Percentiles rank a stretch among this genome's conserved stretches.
Evolutionary conservation across 2,888 invertebrate species (phyloP).

Genomic region (Pteria penguin): DNA sequence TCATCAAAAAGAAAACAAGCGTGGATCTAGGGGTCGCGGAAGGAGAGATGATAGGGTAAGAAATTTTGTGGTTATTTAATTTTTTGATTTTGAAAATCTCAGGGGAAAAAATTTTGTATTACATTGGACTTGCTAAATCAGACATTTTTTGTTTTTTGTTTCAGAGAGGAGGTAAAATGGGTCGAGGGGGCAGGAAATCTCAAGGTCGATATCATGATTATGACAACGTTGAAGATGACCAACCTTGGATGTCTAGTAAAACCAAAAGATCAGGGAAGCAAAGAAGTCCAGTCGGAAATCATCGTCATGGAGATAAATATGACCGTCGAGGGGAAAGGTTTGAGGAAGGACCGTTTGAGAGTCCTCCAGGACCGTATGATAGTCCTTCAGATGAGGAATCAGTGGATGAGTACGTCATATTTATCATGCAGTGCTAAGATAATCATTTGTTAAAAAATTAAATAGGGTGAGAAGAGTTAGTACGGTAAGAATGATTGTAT

Average conservation of each 20-base stretch:
- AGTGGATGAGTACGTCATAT: constrained; percentile 28
- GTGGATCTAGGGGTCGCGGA: constrained; percentile 49
- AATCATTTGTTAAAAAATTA: too few relatives aligned
- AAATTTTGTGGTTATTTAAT: background rate
- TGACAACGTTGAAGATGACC: constrained; percentile 65
- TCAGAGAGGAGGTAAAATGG: background rate
- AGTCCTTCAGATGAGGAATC: constrained; percentile 73
- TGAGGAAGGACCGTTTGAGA: constrained; percentile 52
- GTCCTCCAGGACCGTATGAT: constrained; percentile 75
- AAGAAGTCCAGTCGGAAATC: constrained; percentile 7
- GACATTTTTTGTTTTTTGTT: too few relatives aligned
- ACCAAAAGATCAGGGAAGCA: constrained; percentile 15
- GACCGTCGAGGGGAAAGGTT: constrained; percentile 39
- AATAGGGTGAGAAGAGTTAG: too few relatives aligned
- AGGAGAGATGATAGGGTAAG: constrained; percentile 46
- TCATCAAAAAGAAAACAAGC: constrained; percentile 38
- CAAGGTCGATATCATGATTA: constrained; percentile 62
- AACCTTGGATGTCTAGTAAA: constrained; percentile 40
- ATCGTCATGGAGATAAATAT: constrained; percentile 12
- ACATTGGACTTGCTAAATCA: too few relatives aligned
- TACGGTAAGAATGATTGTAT: too few relatives aligned
- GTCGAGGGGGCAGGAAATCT: background rate
- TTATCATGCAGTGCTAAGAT: too few relatives aligned
- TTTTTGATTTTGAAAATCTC: constrained; percentile 18
- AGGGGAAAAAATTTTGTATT: background rate